phyloP scores from a whole-genome alignment of 2,797 vertebrate genomes.

The Acrossocheilus fasciatus region DNA sequence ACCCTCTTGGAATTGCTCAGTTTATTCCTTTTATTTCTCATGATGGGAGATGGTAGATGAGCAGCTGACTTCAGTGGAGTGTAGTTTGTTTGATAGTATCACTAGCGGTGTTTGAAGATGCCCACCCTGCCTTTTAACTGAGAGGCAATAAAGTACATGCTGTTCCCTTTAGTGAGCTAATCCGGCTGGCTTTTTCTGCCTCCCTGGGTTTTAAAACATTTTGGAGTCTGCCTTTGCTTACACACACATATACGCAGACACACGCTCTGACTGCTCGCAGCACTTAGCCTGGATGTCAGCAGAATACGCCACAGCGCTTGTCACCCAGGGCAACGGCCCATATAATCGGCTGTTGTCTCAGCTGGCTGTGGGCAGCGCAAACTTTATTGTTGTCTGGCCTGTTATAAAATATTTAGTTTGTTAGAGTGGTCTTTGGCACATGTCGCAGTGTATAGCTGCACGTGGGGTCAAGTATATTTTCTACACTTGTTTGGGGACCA shows the following conservation, averaged over 20 bases:
- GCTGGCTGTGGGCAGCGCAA: constrained; percentile 24
- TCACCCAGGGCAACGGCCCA: constrained; percentile 27
- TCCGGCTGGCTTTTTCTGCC: constrained; percentile 46
- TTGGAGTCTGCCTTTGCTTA: constrained; percentile 6
- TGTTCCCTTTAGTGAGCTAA: constrained; percentile 44
- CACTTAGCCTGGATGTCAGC: constrained; percentile 28
- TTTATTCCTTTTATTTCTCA: background rate
- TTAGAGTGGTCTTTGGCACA: constrained; percentile 13
- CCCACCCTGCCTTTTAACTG: constrained; percentile 26
- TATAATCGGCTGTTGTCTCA: constrained; percentile 28
- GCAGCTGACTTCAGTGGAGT: background rate
- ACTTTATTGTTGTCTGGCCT: constrained; percentile 37
- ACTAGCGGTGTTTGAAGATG: constrained; percentile 25
- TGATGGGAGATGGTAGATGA: constrained; percentile 21
- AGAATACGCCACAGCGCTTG: constrained; percentile 20
- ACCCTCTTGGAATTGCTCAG: background rate
- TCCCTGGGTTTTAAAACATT: constrained; percentile 38
- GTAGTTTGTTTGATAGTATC: constrained; percentile 9
- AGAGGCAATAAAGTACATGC: constrained; percentile 38
- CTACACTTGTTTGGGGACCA: background rate
- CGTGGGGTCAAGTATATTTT: background rate
- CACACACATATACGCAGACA: constrained; percentile 1
- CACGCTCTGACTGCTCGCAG: constrained; percentile 12
- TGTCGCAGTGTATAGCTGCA: constrained; percentile 1
- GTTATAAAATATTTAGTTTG: constrained; percentile 18